phyloP scores from a whole-genome alignment of 1,140 invertebrate species.

The Rhagoletis zephyria region DNA sequence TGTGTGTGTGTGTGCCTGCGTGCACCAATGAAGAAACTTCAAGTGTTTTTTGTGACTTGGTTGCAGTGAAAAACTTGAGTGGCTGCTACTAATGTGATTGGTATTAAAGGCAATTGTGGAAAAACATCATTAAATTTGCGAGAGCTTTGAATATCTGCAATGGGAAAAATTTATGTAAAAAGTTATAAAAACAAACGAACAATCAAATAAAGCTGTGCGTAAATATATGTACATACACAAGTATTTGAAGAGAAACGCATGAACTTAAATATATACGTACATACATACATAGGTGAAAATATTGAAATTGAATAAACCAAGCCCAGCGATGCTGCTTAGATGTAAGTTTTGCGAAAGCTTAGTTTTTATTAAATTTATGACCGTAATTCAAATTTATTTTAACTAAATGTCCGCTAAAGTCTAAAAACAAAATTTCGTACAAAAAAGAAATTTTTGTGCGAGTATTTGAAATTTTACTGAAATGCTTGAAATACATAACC shows the following conservation, averaged over 20 bases:
- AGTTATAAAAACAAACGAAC: background rate
- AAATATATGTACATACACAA: too few relatives aligned
- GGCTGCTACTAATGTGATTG: slow-evolving; percentile 20
- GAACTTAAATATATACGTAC: too few relatives aligned
- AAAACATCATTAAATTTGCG: background rate
- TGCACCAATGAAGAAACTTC: background rate
- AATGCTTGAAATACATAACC: too few relatives aligned
- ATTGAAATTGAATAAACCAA: background rate
- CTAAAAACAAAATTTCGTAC: too few relatives aligned
- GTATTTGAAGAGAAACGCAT: too few relatives aligned
- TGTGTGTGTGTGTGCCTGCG: background rate
- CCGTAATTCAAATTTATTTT: too few relatives aligned
- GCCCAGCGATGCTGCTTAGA: slow-evolving; percentile 44
- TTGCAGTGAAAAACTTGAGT: background rate
- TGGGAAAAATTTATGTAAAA: background rate
- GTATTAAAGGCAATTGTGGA: background rate
- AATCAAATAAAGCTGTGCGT: background rate
- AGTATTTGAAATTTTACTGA: too few relatives aligned
- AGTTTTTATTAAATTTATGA: background rate
- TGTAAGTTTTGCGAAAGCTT: background rate
- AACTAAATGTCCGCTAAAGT: too few relatives aligned
- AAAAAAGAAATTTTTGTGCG: too few relatives aligned
- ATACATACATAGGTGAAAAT: background rate
- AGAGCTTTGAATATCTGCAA: background rate
- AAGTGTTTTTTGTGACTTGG: background rate